Percentiles rank a stretch among this genome's conserved stretches.
phyloP scores from a whole-genome alignment of 2,888 invertebrate genomes.

The Drosophila yooni region DNA sequence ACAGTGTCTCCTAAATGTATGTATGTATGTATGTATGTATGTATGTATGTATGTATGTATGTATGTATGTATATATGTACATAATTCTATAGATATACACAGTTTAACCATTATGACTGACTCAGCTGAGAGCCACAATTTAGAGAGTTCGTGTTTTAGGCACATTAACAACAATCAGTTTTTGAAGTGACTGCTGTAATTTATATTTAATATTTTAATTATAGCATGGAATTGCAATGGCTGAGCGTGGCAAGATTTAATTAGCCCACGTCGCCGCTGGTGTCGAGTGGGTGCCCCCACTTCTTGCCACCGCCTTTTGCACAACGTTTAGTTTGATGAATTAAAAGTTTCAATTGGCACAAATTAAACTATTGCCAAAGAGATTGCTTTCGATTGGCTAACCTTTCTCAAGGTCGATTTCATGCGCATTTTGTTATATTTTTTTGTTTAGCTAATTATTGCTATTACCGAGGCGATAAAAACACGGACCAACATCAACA shows the following conservation, averaged over 20 bases:
- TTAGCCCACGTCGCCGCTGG: constrained; percentile 49
- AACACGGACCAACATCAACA: constrained; percentile 25
- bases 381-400: constrained; percentile 49
- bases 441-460: constrained; percentile 61
- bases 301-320: constrained; percentile 5
- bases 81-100: constrained; percentile 17
- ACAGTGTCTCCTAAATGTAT: constrained; percentile 25
- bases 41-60: too few species aligned
- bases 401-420: constrained; percentile 64
- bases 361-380: constrained; percentile 28
- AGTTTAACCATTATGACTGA: constrained; percentile 32
- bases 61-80: background rate
- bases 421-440: constrained; percentile 9
- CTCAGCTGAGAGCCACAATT: constrained; percentile 4
- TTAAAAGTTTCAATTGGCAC: constrained; percentile 10
- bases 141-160: constrained; percentile 53
- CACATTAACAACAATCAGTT: constrained; percentile 45
- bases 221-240: constrained; percentile 42
- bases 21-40: too few species aligned
- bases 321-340: constrained; percentile 26
- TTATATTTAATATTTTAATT: constrained; percentile 76
- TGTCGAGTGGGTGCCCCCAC: constrained; percentile 34
- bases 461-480: constrained; percentile 70
- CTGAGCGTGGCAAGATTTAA: constrained; percentile 51
- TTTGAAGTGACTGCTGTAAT: constrained; percentile 39